Base-by-base conservation (phyloP, 2,113 vertebrate species). In the Pavo muticus region DNA sequence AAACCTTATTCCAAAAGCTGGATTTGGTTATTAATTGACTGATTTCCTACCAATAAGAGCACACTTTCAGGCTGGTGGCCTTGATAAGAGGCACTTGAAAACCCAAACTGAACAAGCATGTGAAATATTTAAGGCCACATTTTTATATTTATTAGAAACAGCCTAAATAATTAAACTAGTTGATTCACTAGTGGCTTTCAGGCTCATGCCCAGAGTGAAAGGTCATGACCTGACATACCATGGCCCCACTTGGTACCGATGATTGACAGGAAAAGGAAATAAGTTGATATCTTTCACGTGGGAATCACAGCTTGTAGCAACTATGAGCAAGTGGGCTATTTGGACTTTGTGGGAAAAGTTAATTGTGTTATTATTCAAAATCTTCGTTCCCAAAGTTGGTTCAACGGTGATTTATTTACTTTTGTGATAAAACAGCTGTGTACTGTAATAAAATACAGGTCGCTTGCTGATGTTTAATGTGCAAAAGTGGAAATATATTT, bases 291-390 rank as follows among this genome's bases (percentile, higher is more conserved):
- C 97, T 99, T 99, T 99, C 98, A 99, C 98, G 93, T 99, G 99
- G 99, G 99, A 99, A 99, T 99, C 98, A 98, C 98, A 98, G 98
- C 98, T 99, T 99, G 98, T 97, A 98, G 97, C 97, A 97, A 98
- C 97, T 97, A 95, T 93, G 98, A 98, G 96, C 98, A 98, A 98
- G 98, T 97, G 91, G 95, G 96, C 93, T 97, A 97, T 95, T 86
- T 97, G 97, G 97, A 97, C 97, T 98, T 98, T 98, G 98, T 98
- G 98, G 98, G 98, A 98, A 99, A 98, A 98, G 97, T 98, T 98
- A 97, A 98, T 98, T 98, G 98, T 98, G 94, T 97, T 97, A 98
- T 98, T 97, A 95, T 97, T 97, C 79, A 92, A 96, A 97, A 95
- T 97, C 90, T 95, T 98, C 98, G 96, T 98, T 98, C 97, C 95